A percentile compares a stretch with the other conserved stretches of the same genome.
Conservation (phyloP, 2,797 vertebrate species). For the Rhinella marina region DNA sequence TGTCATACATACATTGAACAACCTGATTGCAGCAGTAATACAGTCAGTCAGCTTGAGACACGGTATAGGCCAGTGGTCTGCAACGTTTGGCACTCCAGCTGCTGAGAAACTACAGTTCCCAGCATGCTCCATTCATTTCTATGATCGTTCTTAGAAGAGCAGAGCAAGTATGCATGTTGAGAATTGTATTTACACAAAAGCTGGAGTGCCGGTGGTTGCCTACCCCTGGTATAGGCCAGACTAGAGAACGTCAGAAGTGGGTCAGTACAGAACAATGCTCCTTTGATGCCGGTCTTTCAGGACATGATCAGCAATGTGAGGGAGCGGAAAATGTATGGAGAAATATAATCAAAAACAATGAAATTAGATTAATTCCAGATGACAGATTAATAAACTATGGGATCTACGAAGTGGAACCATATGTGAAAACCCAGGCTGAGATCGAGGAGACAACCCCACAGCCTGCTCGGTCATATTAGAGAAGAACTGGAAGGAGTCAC, state of each 20-base stretch:
- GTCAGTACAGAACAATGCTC: slow-evolving; percentile 16
- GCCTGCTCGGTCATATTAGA: not conserved
- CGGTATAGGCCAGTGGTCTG: no score
- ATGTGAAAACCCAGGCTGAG: not conserved
- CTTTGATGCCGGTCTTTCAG: not conserved
- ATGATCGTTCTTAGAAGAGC: no score
- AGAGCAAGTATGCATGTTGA: no score
- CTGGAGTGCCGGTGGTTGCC: no score
- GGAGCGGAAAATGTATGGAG: not conserved
- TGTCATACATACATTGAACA: no score
- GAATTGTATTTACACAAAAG: no score
- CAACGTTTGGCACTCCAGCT: no score
- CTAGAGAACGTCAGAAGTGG: not conserved
- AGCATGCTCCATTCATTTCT: no score
- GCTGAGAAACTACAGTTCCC: no score
- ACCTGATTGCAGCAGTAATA: not conserved
- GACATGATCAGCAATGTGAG: not conserved
- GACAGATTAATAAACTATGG: not conserved
- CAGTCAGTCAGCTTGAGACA: not conserved
- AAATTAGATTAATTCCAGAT: not conserved
- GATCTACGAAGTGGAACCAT: not conserved
- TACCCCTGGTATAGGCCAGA: no score
- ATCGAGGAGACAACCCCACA: not conserved
- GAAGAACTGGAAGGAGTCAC: no score
- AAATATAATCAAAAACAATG: not conserved